A percentile compares a stretch with the other conserved stretches of the same genome.
phyloP scores from a whole-genome alignment of 2,797 vertebrate species.

The Hippocampus kuda region DNA sequence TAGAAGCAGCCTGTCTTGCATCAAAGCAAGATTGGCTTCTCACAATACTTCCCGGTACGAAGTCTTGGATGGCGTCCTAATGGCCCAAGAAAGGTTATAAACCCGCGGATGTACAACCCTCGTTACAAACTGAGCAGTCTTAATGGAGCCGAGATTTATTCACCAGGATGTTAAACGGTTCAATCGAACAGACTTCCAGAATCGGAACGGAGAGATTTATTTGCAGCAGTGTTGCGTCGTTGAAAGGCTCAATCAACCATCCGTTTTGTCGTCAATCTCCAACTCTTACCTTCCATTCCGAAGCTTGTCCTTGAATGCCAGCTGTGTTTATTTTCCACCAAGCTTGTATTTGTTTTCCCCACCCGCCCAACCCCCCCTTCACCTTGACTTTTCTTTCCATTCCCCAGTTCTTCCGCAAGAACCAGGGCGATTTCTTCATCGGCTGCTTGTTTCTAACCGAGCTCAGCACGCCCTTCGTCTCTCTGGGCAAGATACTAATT shows the following conservation, averaged over 20 bases:
- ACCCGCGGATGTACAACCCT: not conserved
- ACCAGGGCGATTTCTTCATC: conserved; percentile 90
- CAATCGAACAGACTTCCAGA: not conserved
- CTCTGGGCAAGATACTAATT: conserved; percentile 90
- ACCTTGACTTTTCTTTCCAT: conserved; percentile 24
- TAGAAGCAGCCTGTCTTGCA: not conserved
- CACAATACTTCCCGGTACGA: not conserved
- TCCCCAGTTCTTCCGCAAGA: conserved; percentile 78
- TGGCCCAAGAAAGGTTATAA: conserved; percentile 2
- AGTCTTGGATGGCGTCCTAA: not conserved
- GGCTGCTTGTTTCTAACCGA: conserved; percentile 93
- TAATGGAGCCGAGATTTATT: not conserved
- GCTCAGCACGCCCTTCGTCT: conserved; percentile 96
- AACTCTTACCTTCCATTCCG: conserved; percentile 1
- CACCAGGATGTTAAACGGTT: not conserved
- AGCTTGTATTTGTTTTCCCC: conserved; percentile 26
- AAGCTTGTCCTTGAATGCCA: conserved; percentile 23
- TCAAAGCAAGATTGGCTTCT: not conserved
- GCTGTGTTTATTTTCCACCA: conserved; percentile 32
- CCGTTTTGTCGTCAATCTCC: not conserved
- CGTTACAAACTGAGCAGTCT: not conserved
- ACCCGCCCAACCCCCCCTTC: not conserved
- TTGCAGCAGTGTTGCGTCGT: not conserved
- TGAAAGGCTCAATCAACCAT: not conserved
- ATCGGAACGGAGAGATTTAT: not conserved